Evolutionary conservation across 2,888 invertebrate species (phyloP).

Genomic region (Ernsta delagoae): DNA sequence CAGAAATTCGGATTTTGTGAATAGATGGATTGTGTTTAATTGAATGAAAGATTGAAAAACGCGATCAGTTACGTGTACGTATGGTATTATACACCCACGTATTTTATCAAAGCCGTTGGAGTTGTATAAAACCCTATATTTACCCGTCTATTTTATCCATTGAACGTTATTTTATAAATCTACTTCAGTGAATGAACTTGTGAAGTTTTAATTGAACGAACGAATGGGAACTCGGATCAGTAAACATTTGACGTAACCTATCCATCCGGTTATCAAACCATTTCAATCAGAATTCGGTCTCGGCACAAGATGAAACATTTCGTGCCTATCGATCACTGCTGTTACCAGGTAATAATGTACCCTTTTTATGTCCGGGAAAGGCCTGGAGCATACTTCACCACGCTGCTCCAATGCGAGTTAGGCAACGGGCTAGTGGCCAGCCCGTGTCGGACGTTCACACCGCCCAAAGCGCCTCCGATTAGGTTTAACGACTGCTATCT

Average conservation of each 20-base stretch:
- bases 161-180: background rate
- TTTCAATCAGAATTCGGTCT: background rate
- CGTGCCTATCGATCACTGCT: background rate
- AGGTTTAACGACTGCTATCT: too few relatives aligned
- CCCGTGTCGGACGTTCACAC: too few relatives aligned
- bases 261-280: conserved; percentile 8
- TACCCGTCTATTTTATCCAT: background rate
- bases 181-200: conserved; percentile 1
- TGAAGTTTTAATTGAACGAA: conserved; percentile 16
- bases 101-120: background rate
- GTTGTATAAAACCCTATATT: background rate
- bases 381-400: too few relatives aligned
- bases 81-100: background rate
- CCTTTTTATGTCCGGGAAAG: too few relatives aligned
- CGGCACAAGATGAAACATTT: background rate
- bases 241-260: conserved; percentile 4
- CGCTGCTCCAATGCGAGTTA: too few relatives aligned
- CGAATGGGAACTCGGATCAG: conserved; percentile 5
- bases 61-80: background rate
- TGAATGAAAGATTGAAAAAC: background rate
- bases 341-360: too few relatives aligned
- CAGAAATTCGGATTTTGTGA: background rate
- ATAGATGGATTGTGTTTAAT: background rate
- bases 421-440: too few relatives aligned
- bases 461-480: too few relatives aligned